Conservation (phyloP, 2,113 vertebrate genomes). For the Leuciscus idus region DNA sequence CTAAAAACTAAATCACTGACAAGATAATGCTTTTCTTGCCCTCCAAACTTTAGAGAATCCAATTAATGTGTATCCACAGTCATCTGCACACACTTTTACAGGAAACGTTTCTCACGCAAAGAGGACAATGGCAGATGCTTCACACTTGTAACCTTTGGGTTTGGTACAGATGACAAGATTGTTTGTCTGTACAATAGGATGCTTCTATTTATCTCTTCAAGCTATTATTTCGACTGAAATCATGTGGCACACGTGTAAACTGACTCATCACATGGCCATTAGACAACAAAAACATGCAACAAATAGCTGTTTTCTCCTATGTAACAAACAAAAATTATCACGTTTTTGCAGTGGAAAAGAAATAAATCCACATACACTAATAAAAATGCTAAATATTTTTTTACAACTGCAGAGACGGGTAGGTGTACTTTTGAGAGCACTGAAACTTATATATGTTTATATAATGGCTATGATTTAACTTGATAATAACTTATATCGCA, state of each 20-base stretch:
- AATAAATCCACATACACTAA: neutral
- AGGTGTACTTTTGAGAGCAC: no score
- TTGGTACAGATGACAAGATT: neutral
- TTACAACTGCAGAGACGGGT: neutral
- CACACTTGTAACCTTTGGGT: neutral
- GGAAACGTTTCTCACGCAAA: neutral
- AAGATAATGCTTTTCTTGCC: neutral
- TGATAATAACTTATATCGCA: no score
- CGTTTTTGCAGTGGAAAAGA: neutral
- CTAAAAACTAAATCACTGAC: neutral
- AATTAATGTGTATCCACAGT: neutral
- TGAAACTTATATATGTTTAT: no score
- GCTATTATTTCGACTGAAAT: neutral
- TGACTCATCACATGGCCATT: neutral
- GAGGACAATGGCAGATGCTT: neutral
- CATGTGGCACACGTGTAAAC: neutral
- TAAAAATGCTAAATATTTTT: neutral
- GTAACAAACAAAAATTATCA: neutral
- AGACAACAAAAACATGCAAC: neutral
- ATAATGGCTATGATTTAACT: no score
- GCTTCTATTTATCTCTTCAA: neutral
- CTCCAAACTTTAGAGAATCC: neutral
- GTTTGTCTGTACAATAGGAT: neutral
- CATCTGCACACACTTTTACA: neutral
- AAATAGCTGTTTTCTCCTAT: neutral